phyloP scores from a whole-genome alignment of 2,113 vertebrate genomes.

The Myotis yumanensis region DNA sequence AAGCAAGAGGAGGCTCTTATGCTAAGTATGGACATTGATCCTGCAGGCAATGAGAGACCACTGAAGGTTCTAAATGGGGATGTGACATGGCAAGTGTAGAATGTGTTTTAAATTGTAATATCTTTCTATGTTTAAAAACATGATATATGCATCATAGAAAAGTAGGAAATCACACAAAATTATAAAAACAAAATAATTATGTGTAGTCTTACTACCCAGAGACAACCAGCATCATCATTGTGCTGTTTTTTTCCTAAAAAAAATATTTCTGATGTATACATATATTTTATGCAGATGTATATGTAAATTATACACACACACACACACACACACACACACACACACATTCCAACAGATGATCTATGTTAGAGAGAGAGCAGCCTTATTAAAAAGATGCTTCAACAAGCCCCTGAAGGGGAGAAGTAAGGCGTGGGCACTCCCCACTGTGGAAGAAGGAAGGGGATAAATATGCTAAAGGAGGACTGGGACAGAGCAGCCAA shows the following conservation, averaged over 20 bases:
- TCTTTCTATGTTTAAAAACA: background rate
- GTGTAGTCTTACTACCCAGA: background rate
- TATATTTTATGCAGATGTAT: background rate
- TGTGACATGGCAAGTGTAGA: background rate
- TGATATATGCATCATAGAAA: background rate
- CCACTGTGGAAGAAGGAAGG: background rate
- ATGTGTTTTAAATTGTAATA: background rate
- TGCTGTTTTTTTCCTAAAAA: background rate
- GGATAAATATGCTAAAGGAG: background rate
- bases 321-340: background rate
- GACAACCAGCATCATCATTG: background rate
- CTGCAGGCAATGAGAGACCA: background rate
- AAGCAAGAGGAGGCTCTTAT: background rate
- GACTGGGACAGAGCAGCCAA: background rate
- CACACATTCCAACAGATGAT: background rate
- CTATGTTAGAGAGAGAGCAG: background rate
- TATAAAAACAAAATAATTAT: background rate
- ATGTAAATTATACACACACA: background rate
- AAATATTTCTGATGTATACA: background rate
- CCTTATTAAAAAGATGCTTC: background rate
- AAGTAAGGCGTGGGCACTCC: background rate
- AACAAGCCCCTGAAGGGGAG: background rate
- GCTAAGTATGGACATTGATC: background rate
- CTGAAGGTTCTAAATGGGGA: background rate
- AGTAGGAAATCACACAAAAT: background rate